phyloP scores from a whole-genome alignment of 2,888 invertebrate genomes.

The Andrena praecox region DNA sequence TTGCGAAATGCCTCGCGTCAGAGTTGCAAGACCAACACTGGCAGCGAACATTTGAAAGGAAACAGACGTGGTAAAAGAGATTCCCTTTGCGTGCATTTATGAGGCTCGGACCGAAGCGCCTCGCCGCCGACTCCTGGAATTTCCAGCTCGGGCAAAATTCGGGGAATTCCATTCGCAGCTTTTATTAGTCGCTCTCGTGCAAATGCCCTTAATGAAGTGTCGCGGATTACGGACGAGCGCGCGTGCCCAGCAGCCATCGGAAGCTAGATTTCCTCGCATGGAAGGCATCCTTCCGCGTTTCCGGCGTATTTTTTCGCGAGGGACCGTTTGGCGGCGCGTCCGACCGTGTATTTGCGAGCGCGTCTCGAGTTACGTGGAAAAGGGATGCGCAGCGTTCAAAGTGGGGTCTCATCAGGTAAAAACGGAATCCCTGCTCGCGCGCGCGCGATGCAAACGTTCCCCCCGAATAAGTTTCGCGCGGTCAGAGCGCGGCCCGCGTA shows the following conservation, averaged over 20 bases:
- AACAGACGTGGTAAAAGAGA: neutral
- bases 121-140: neutral
- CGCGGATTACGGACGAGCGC: too few species aligned
- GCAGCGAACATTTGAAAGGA: neutral
- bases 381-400: neutral
- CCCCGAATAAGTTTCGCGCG: constrained; percentile 15
- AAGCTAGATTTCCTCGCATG: too few species aligned
- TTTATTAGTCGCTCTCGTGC: too few species aligned
- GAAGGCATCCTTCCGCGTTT: too few species aligned
- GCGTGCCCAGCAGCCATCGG: too few species aligned
- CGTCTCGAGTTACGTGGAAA: neutral
- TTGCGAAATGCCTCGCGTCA: constrained; percentile 1
- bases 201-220: too few species aligned
- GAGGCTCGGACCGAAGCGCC: neutral
- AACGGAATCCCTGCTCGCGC: neutral
- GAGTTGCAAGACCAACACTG: neutral
- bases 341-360: neutral
- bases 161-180: neutral
- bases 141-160: neutral
- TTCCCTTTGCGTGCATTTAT: neutral
- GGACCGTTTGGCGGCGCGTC: neutral
- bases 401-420: constrained; percentile 2
- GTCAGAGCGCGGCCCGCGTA: constrained; percentile 11
- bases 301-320: too few species aligned
- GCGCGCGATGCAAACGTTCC: neutral